These are phyloP conservation scores for Nerophis lumbriciformis DNA, from an alignment of 2,113 vertebrate species.

Conservation along the genomic window DNA sequence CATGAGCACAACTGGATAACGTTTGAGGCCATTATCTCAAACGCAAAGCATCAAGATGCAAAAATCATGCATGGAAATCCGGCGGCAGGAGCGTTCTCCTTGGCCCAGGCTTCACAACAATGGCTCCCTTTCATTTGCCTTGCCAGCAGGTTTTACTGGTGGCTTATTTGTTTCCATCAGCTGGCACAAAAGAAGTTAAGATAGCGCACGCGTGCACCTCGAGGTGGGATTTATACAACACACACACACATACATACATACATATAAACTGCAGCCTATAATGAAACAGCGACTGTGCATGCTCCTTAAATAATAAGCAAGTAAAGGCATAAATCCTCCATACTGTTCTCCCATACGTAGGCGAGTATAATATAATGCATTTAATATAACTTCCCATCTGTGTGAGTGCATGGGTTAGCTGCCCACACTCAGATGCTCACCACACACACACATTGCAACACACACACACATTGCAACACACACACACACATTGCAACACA, in stretches of 20 bases:
- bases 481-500: not conserved
- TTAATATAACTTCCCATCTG: conserved; percentile 34
- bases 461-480: not conserved
- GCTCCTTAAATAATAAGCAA: conserved; percentile 21
- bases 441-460: conserved; percentile 5
- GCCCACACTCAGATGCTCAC: conserved; percentile 13
- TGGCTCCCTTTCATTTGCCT: not conserved
- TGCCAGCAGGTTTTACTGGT: conserved; percentile 1
- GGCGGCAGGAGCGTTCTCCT: not conserved
- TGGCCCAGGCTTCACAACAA: not conserved
- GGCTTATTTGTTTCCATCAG: conserved; percentile 17
- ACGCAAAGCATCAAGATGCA: not conserved
- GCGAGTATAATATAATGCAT: conserved; percentile 21
- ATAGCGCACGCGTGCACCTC: conserved; percentile 10
- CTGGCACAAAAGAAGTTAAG: conserved; percentile 7
- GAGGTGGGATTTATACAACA: conserved; percentile 8
- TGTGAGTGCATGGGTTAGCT: conserved; percentile 1
- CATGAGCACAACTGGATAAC: too few relatives aligned
- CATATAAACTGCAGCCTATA: not conserved
- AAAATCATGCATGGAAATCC: not conserved
- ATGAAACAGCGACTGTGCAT: conserved; percentile 8
- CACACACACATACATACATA: not conserved
- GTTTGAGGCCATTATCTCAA: not conserved
- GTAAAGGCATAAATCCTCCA: conserved; percentile 16
- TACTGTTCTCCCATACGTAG: conserved; percentile 5